phyloP scores from a whole-genome alignment of 1,140 invertebrate genomes.

The Triops longicaudatus region DNA sequence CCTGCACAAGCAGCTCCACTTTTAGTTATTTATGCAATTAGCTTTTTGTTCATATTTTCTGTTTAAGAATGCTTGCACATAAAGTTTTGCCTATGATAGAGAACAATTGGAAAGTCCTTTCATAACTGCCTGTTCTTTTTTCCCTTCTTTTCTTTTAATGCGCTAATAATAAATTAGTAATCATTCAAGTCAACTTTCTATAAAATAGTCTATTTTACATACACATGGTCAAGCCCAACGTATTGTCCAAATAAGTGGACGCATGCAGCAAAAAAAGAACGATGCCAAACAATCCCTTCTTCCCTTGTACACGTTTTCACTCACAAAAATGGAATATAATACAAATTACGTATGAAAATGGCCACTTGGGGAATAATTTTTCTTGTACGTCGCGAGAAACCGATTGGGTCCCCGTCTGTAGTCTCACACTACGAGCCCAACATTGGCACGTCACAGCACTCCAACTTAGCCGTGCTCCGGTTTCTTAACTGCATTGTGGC shows the following conservation, averaged over 20 bases:
- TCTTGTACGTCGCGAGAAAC: background rate
- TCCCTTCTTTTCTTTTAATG: too few relatives aligned
- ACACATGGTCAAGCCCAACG: background rate
- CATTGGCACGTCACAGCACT: background rate
- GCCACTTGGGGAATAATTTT: conserved; percentile 9
- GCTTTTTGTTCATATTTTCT: too few relatives aligned
- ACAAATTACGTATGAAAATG: conserved; percentile 15
- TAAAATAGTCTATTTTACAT: conserved; percentile 16
- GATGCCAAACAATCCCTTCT: background rate
- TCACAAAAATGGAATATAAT: conserved; percentile 8
- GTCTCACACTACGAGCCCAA: background rate
- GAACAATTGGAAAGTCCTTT: too few relatives aligned
- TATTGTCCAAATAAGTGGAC: conserved; percentile 5
- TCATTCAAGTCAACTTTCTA: background rate
- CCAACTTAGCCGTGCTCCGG: background rate
- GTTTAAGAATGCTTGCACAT: too few relatives aligned
- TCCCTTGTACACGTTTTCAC: background rate
- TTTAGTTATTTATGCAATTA: too few relatives aligned
- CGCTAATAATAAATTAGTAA: background rate
- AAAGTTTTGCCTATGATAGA: too few relatives aligned
- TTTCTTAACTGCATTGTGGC: background rate
- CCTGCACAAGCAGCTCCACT: too few relatives aligned
- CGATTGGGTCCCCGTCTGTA: background rate
- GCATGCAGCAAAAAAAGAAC: background rate
- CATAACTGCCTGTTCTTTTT: too few relatives aligned